phyloP scores from a whole-genome alignment of 1,140 invertebrate genomes.

The Aphaenogaster floridana region DNA sequence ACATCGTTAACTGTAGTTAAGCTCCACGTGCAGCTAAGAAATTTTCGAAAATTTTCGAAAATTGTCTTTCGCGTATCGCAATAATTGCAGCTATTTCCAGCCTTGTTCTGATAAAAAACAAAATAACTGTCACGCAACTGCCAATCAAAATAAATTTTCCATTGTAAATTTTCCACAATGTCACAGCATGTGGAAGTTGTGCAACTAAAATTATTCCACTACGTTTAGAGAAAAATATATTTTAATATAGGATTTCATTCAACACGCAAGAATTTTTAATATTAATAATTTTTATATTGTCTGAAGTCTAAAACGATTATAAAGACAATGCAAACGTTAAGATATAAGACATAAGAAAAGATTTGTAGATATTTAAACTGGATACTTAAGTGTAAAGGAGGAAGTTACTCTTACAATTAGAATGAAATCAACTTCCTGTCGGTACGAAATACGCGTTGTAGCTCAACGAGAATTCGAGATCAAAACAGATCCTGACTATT shows the following conservation, averaged over 20 bases:
- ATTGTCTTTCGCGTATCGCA: background rate
- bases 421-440: background rate
- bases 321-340: background rate
- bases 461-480: constrained; percentile 12
- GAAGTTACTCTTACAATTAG: background rate
- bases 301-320: background rate
- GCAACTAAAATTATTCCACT: background rate
- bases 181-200: background rate
- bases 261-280: background rate
- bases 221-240: background rate
- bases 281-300: background rate
- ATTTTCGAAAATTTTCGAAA: background rate
- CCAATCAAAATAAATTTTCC: background rate
- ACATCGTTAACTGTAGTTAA: background rate
- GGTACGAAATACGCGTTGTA: background rate
- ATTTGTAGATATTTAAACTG: background rate
- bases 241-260: background rate
- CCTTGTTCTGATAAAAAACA: constrained; percentile 1
- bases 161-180: background rate
- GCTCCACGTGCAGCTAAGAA: background rate
- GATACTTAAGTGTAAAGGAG: background rate
- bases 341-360: background rate
- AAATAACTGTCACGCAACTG: background rate
- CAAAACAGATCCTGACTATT: constrained; percentile 47
- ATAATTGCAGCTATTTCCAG: background rate